phyloP scores from a whole-genome alignment of 1,140 invertebrate genomes.

The Pseudomyrmex cubaensis region DNA sequence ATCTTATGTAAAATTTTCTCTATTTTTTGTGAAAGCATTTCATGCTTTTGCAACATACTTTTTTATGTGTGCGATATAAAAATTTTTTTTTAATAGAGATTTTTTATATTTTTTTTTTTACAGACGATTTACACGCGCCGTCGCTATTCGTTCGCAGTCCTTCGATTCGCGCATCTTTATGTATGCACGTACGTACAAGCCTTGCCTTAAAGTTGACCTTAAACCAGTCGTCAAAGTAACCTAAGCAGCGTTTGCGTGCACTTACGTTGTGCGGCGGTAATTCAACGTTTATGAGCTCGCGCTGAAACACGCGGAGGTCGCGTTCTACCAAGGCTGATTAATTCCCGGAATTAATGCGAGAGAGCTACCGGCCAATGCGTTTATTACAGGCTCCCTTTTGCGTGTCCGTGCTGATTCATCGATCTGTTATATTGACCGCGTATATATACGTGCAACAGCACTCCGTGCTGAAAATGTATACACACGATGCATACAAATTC shows the following conservation, averaged over 20 bases:
- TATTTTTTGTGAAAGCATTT: not conserved
- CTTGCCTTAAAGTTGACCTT: constrained; percentile 27
- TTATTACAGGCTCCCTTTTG: constrained; percentile 28
- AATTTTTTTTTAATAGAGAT: too few relatives aligned
- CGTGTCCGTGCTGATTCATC: constrained; percentile 47
- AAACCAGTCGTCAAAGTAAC: not conserved
- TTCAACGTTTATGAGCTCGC: constrained; percentile 28
- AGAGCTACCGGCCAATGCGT: constrained; percentile 18
- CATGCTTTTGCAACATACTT: too few relatives aligned
- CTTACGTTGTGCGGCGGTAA: constrained; percentile 33
- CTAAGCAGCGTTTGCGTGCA: constrained; percentile 31
- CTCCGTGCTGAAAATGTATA: not conserved
- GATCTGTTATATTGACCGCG: constrained; percentile 14
- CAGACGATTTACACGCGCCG: not conserved
- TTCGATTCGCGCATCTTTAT: not conserved
- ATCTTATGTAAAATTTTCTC: too few relatives aligned
- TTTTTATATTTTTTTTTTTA: not conserved
- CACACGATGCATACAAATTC: too few relatives aligned
- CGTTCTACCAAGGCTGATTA: constrained; percentile 49
- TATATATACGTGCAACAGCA: not conserved
- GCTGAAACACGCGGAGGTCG: constrained; percentile 37
- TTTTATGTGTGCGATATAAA: not conserved
- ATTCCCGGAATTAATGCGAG: constrained; percentile 51
- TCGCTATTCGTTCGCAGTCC: not conserved
- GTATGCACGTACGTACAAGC: not conserved